These are phyloP conservation scores for Cnemophilus loriae DNA, from an alignment of 2,113 vertebrate species.

Conservation along the genomic window DNA sequence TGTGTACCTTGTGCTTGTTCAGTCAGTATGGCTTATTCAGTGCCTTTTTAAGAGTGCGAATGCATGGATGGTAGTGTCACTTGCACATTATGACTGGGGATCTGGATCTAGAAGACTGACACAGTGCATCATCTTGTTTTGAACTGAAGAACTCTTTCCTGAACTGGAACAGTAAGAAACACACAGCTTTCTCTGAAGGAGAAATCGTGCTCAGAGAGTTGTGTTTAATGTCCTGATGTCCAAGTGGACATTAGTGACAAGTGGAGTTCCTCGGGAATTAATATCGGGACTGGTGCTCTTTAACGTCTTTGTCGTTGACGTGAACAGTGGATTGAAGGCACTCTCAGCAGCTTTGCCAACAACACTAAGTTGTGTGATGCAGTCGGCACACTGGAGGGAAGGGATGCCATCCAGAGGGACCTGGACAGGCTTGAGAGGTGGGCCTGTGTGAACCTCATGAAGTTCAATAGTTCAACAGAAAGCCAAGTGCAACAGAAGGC, in stretches of 20 bases:
- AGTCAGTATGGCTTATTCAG: neutral
- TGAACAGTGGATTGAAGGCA: neutral
- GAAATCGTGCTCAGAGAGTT: neutral
- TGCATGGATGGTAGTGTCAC: neutral
- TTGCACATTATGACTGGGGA: neutral
- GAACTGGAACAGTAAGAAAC: neutral
- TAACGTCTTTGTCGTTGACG: accelerated
- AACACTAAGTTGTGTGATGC: too few species aligned
- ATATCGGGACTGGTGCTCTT: neutral
- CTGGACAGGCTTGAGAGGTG: neutral
- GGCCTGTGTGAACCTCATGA: neutral
- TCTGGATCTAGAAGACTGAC: neutral
- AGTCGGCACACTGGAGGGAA: accelerated
- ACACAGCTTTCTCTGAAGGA: neutral
- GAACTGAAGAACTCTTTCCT: neutral
- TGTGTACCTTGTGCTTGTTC: neutral
- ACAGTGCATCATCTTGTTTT: neutral
- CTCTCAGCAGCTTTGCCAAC: neutral
- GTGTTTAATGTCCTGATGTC: neutral
- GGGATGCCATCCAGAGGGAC: neutral
- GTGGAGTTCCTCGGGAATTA: neutral
- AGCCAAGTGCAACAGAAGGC: neutral
- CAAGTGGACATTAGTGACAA: neutral
- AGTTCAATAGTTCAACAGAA: neutral
- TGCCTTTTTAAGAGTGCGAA: neutral